Evolutionary conservation across 2,888 invertebrate genomes (phyloP).

Genomic region (Agrochola macilenta): DNA sequence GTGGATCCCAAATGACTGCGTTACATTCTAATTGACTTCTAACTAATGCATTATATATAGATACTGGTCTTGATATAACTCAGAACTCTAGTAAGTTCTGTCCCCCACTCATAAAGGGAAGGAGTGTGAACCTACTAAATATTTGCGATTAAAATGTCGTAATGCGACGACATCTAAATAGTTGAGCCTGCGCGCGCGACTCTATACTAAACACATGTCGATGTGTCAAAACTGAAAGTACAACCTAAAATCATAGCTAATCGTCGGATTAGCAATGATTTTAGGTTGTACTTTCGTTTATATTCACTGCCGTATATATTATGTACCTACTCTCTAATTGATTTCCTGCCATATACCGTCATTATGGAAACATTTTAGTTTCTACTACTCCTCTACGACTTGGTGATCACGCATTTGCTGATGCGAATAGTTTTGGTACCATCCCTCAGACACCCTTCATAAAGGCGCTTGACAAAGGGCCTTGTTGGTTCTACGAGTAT

Average conservation of each 20-base stretch:
- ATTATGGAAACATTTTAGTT: neutral
- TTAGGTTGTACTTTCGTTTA: neutral
- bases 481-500: neutral
- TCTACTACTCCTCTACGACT: neutral
- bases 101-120: neutral
- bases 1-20: too few species aligned
- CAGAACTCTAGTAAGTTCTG: neutral
- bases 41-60: too few species aligned
- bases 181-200: neutral
- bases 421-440: neutral
- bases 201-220: constrained; percentile 8
- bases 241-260: neutral
- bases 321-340: neutral
- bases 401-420: neutral
- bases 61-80: neutral
- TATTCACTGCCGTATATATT: neutral
- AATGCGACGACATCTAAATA: constrained; percentile 21
- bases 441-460: neutral
- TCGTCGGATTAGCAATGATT: neutral
- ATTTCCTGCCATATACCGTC: neutral
- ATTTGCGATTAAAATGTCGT: constrained; percentile 25
- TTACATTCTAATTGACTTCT: too few species aligned
- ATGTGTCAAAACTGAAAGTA: neutral
- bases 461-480: neutral
- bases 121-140: constrained; percentile 22